Conservation (phyloP, 2,888 invertebrate species). For the Tenthredo mesomela region DNA sequence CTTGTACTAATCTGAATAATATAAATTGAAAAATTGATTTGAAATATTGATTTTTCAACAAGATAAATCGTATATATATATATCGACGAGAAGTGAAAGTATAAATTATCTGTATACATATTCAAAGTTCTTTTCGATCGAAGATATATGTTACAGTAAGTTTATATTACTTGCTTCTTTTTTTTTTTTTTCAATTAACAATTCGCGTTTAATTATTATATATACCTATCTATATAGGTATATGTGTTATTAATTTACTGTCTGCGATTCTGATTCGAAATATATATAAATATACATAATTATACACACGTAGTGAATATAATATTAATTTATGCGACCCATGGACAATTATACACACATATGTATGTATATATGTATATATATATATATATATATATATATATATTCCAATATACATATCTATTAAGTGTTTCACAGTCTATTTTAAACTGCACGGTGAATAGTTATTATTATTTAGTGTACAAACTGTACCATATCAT, state of each 20-base stretch:
- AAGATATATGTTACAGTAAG: no score
- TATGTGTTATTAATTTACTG: not conserved
- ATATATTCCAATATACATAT: not conserved
- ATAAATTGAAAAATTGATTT: not conserved
- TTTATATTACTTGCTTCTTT: not conserved
- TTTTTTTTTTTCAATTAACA: not conserved
- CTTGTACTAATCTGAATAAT: not conserved
- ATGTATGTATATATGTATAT: not conserved
- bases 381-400: not conserved
- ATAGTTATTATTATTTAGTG: conserved; percentile 27
- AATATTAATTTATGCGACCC: not conserved
- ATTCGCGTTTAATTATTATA: not conserved
- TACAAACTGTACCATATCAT: not conserved
- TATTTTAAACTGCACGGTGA: conserved; percentile 25
- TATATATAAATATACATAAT: no score
- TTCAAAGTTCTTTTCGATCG: not conserved
- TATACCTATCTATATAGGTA: not conserved
- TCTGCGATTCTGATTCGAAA: not conserved
- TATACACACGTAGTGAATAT: not conserved
- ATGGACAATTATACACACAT: conserved; percentile 5
- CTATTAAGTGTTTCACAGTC: conserved; percentile 25
- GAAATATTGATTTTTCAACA: not conserved
- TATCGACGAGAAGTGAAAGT: not conserved
- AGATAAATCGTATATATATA: no score
- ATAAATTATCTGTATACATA: not conserved